Base-by-base conservation (phyloP, 2,113 vertebrate genomes). In the Sus scrofa region DNA sequence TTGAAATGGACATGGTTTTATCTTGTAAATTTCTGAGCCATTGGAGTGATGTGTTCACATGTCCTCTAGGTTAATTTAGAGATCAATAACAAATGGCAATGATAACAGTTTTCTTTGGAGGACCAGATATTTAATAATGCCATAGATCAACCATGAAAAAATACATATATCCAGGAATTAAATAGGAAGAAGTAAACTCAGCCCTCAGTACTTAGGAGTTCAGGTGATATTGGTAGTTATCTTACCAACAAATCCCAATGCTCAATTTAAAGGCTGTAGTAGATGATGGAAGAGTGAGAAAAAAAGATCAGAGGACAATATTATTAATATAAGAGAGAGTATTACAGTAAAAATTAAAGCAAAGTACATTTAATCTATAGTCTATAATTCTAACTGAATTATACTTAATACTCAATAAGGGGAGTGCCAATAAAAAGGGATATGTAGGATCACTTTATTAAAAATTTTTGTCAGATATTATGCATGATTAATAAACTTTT, bases 1-100 rank as follows among this genome's bases (percentile, higher is more conserved):
- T 96, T 95, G 70, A 94, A 96, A 79, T 94, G 22, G 34, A 83
- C 27, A 90, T 82, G 8, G 34, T 75, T 95, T 95, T 82, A 87
- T n/a, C 74, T 83, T 92, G n/a, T 60, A 88, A 67, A 89, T 68
- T 84, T 97, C 77, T 96, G 34, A 73, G 30, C 50, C 56, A 30
- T 7, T 75, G n/a, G 7, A 44, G 6, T 75, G 27, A 30, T 50
- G 34, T 81, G 67, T 8, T 96, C 27, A 74, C n/a, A 94, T 58
- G 60, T 52, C 19, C 87, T n/a, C 10, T 81, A 60, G 52, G 32
- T 93, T 90, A 93, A 87, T 58, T 89, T 77, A 62, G 15, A 92
- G 16, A 7, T 95, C 26, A 67, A 1, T 90, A 68, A 85, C 16
- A 86, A 91, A 84, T 74, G 34, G 2, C 22, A 89, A 65, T 71